phyloP scores from a whole-genome alignment of 2,888 invertebrate species.

The Aporophyla nigra region DNA sequence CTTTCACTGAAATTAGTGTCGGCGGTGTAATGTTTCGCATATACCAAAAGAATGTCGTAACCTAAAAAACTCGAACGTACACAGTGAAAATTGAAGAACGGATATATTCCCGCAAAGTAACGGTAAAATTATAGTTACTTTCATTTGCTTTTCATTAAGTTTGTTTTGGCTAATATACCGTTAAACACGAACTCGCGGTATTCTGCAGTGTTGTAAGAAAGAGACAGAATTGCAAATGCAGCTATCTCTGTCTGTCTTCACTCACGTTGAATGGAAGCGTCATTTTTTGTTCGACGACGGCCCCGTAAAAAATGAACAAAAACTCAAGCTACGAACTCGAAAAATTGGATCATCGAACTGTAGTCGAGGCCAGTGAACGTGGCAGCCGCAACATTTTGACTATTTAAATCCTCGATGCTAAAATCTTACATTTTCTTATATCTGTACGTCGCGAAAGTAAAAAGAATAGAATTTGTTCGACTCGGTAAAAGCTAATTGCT shows the following conservation, averaged over 20 bases:
- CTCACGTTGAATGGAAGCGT: conserved; percentile 80
- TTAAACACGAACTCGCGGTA: conserved; percentile 74
- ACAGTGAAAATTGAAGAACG: conserved; percentile 51
- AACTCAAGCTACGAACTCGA: conserved; percentile 80
- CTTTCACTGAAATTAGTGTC: conserved; percentile 54
- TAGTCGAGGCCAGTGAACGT: conserved; percentile 83
- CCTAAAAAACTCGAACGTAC: conserved; percentile 47
- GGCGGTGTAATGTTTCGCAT: conserved; percentile 37
- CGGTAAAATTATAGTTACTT: conserved; percentile 77
- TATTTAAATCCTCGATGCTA: conserved; percentile 40
- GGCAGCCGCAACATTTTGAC: conserved; percentile 70
- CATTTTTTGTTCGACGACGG: conserved; percentile 80
- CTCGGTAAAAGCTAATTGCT: background rate
- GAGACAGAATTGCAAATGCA: conserved; percentile 77
- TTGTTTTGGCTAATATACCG: conserved; percentile 83
- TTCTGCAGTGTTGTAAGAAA: conserved; percentile 74
- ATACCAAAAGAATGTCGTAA: conserved; percentile 40
- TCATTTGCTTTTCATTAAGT: conserved; percentile 83
- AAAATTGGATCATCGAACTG: conserved; percentile 88
- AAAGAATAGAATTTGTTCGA: background rate
- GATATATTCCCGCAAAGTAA: conserved; percentile 72
- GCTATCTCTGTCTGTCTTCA: conserved; percentile 76
- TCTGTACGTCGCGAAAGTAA: background rate
- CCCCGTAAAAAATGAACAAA: conserved; percentile 83
- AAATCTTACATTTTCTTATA: conserved; percentile 33